Base-by-base conservation (phyloP, 2,888 invertebrate genomes). In the Pyralis farinalis region DNA sequence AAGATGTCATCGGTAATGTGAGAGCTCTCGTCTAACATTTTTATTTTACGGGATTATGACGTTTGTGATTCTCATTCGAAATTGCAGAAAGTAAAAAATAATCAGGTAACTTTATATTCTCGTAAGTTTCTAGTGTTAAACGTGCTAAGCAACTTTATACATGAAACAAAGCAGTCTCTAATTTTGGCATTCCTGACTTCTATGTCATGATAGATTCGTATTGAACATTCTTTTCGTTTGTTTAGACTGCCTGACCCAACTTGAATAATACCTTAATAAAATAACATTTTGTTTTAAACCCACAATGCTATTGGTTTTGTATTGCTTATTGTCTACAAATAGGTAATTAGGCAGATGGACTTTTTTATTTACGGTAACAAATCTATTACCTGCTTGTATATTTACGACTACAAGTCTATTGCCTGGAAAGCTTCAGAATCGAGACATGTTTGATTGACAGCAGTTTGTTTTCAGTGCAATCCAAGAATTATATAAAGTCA, bases 1-100 rank as follows among this genome's bases (percentile, higher is more conserved):
- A 81, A 83, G 78, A 85, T 85, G 87, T 86, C 87, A 86, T 84
- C 75, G 82, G 86, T 86, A 86, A 87, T 88, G 88, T 88, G 88
- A 88, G 88, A 85, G 87, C 82, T 77, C 71, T 75, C 63, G 53
- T 66, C 73, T 63, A 78, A 66, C 74, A 72, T 75, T 80, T 76
- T 71, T 76, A 83, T 79, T 83, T 81, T 79, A 73, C 68, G 70
- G 55, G 74, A 84, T 63, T 80, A 80, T 76, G 82, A 80, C 76
- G 73, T 79, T 71, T 77, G 63, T 69, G 65, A 65, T 66, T 73
- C 63, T 51, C 53, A 69, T 71, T 77, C 60, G 70, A 67, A 73
- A 65, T 64, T 61, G 53, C 61, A 63, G 64, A 66, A 65, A 70
- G 63, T 82, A 68, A 82, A 68, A 69, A 63, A 69, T 58, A 61